phyloP scores from a whole-genome alignment of 2,797 vertebrate genomes.

The Gymnodraco acuticeps region DNA sequence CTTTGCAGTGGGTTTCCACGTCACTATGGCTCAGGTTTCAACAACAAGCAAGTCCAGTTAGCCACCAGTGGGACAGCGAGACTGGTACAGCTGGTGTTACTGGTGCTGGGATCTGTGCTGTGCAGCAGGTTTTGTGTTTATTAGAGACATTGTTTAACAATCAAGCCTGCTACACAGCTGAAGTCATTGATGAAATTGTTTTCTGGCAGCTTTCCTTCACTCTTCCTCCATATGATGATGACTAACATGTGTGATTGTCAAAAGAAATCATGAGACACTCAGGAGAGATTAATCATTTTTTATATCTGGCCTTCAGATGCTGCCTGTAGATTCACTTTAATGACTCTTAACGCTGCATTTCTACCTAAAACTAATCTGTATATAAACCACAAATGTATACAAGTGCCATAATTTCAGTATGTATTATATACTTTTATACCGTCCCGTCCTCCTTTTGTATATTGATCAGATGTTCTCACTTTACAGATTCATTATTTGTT shows the following conservation, averaged over 20 bases:
- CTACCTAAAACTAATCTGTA: constrained; percentile 62
- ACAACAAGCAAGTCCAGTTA: constrained; percentile 69
- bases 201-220: constrained; percentile 63
- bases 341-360: constrained; percentile 55
- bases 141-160: constrained; percentile 58
- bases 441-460: constrained; percentile 34
- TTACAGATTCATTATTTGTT: constrained; percentile 27
- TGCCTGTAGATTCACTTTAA: constrained; percentile 48
- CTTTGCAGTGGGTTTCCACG: constrained; percentile 80
- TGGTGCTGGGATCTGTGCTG: constrained; percentile 65
- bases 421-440: constrained; percentile 53
- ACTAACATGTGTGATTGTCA: constrained; percentile 49
- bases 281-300: constrained; percentile 28
- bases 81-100: constrained; percentile 49
- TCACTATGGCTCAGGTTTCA: constrained; percentile 48
- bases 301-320: constrained; percentile 49
- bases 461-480: constrained; percentile 34
- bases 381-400: constrained; percentile 65
- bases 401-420: constrained; percentile 52
- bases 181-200: constrained; percentile 52
- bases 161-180: constrained; percentile 46
- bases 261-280: constrained; percentile 54
- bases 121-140: constrained; percentile 61
- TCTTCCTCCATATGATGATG: constrained; percentile 40
- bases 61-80: constrained; percentile 60